Evolutionary conservation across 2,888 invertebrate genomes (phyloP).

Genomic region (Auanema freiburgensis): DNA sequence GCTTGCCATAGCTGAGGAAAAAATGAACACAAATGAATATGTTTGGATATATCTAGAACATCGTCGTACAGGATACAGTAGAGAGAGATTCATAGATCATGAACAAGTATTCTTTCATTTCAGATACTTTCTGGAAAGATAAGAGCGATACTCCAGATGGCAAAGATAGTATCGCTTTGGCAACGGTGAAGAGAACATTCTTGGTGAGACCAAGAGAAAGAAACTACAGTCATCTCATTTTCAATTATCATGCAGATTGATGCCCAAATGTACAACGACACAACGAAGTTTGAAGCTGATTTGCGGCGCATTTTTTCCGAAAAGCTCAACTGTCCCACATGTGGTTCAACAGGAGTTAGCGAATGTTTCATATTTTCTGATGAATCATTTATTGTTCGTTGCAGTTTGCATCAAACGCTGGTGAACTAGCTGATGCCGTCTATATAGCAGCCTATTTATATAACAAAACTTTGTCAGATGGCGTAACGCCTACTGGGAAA

Average conservation of each 20-base stretch:
- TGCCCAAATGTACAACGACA: slow-evolving; percentile 29
- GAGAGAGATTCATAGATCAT: no score
- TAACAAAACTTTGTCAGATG: slow-evolving; percentile 11
- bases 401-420: slow-evolving; percentile 15
- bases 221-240: not conserved
- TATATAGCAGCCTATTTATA: slow-evolving; percentile 11
- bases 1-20: slow-evolving; percentile 31
- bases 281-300: slow-evolving; percentile 13
- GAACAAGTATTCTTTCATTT: no score
- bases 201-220: not conserved
- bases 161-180: slow-evolving; percentile 28
- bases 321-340: slow-evolving; percentile 1
- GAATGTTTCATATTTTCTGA: slow-evolving; percentile 1
- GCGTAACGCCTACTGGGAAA: slow-evolving; percentile 3
- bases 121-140: slow-evolving; percentile 27
- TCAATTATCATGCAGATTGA: slow-evolving; percentile 21
- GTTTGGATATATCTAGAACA: slow-evolving; percentile 35
- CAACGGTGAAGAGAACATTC: slow-evolving; percentile 19
- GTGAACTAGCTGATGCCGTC: slow-evolving; percentile 21
- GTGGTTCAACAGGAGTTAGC: not conserved
- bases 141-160: slow-evolving; percentile 23
- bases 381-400: not conserved
- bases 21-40: slow-evolving; percentile 33
- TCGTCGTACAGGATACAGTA: slow-evolving; percentile 27
- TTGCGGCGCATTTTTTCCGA: not conserved